Evolutionary conservation across 92 coral and sea anemone species (phyloP).

Genomic region (Heliopora coerulea): DNA sequence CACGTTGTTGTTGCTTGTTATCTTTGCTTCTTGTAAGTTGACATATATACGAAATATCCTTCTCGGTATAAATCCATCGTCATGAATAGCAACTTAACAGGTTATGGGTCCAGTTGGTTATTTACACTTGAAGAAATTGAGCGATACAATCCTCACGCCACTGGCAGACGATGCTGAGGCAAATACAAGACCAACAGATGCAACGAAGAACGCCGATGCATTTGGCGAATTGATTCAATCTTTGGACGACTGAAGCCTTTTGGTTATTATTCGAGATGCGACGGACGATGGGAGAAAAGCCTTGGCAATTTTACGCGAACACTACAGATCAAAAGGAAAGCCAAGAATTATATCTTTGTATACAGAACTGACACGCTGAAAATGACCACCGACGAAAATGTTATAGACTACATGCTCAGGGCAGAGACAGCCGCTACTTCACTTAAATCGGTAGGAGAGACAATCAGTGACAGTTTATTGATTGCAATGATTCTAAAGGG

Average conservation of each 20-base stretch:
- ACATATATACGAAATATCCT: no score
- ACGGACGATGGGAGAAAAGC: conserved; percentile 17
- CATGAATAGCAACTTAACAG: background rate
- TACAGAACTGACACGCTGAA: conserved; percentile 4
- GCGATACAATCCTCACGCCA: conserved; percentile 15
- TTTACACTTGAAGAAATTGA: conserved; percentile 34
- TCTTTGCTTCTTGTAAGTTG: no score
- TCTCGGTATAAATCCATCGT: no score
- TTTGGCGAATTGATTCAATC: conserved; percentile 30
- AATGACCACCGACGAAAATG: conserved; percentile 11
- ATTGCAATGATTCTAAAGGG: conserved; percentile 26
- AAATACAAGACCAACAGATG: conserved; percentile 10
- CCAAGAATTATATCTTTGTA: conserved; percentile 5
- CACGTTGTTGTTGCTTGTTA: no score
- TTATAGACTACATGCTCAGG: conserved; percentile 15
- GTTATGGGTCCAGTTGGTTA: conserved; percentile 33
- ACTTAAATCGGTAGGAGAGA: conserved; percentile 23
- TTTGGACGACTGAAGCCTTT: conserved; percentile 21
- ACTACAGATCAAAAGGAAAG: conserved; percentile 4
- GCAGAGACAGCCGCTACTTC: conserved; percentile 16
- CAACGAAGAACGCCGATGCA: conserved; percentile 29
- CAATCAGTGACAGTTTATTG: conserved; percentile 13
- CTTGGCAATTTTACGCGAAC: conserved; percentile 17
- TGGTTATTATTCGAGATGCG: conserved; percentile 31
- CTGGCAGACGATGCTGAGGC: conserved; percentile 15